Conservation (phyloP, 2,888 invertebrate genomes). For the Argyra leucocephala region DNA sequence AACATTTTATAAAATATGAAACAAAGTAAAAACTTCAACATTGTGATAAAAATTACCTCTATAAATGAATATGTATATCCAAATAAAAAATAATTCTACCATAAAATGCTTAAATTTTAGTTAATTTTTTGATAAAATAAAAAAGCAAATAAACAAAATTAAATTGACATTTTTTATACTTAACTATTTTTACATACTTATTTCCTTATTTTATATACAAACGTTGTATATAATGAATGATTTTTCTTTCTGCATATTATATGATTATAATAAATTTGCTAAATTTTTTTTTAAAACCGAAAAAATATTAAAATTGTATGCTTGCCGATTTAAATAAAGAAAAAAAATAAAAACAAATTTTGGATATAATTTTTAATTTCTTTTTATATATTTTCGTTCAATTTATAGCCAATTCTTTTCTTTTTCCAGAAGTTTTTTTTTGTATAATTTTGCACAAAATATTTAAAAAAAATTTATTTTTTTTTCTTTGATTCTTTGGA, state of each 20-base stretch:
- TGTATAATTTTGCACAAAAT: background rate
- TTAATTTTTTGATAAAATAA: too few relatives aligned
- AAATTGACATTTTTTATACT: background rate
- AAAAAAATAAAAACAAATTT: background rate
- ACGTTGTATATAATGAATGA: too few relatives aligned
- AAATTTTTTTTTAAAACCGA: background rate
- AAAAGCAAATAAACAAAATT: too few relatives aligned
- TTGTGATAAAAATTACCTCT: too few relatives aligned
- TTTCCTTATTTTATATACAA: too few relatives aligned
- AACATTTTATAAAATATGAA: too few relatives aligned
- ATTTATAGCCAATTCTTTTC: background rate
- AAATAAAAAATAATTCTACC: too few relatives aligned
- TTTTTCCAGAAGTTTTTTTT: background rate
- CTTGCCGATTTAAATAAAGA: background rate
- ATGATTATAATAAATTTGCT: background rate
- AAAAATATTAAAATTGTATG: background rate
- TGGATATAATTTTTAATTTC: background rate
- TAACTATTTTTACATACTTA: background rate
- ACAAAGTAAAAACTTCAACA: too few relatives aligned
- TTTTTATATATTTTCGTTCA: background rate
- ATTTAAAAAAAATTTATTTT: background rate
- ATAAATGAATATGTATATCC: too few relatives aligned
- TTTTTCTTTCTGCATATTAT: too few relatives aligned
- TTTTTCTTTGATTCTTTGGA: constrained; percentile 2
- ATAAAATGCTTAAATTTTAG: too few relatives aligned